phyloP scores from a whole-genome alignment of 2,797 vertebrate genomes.

The Argya squamiceps region DNA sequence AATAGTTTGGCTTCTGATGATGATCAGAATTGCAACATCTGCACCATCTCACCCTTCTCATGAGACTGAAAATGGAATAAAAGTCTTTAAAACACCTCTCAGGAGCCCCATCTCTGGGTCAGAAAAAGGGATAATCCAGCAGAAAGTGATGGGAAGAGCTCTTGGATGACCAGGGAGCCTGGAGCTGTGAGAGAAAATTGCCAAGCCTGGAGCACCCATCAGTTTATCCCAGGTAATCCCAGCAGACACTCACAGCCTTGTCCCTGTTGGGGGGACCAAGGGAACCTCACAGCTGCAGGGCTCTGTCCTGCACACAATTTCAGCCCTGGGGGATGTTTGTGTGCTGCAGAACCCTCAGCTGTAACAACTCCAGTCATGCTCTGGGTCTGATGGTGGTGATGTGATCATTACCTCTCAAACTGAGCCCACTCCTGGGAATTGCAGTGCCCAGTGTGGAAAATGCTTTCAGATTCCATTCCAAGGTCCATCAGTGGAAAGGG shows the following conservation, averaged over 20 bases:
- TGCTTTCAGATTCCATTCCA: background rate
- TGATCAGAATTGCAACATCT: background rate
- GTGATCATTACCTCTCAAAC: background rate
- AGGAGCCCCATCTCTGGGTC: background rate
- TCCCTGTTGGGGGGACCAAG: background rate
- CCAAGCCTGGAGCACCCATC: background rate
- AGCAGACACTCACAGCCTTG: background rate
- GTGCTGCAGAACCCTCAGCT: background rate
- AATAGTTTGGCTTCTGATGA: background rate
- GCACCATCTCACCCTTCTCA: background rate
- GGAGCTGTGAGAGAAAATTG: background rate
- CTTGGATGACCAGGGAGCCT: background rate
- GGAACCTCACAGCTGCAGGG: background rate
- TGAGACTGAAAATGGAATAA: background rate
- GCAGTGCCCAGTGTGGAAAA: background rate
- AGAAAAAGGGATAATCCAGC: background rate
- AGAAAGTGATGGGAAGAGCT: background rate
- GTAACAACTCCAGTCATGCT: background rate
- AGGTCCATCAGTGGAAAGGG: background rate
- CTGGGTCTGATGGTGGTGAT: rapidly evolving
- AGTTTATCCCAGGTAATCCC: background rate
- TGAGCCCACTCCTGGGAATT: background rate
- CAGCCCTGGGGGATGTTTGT: background rate
- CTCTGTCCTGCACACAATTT: background rate
- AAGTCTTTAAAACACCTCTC: background rate